These are phyloP conservation scores for Leptopilina boulardi DNA, from an alignment of 1,140 invertebrate species.

Conservation along the genomic window DNA sequence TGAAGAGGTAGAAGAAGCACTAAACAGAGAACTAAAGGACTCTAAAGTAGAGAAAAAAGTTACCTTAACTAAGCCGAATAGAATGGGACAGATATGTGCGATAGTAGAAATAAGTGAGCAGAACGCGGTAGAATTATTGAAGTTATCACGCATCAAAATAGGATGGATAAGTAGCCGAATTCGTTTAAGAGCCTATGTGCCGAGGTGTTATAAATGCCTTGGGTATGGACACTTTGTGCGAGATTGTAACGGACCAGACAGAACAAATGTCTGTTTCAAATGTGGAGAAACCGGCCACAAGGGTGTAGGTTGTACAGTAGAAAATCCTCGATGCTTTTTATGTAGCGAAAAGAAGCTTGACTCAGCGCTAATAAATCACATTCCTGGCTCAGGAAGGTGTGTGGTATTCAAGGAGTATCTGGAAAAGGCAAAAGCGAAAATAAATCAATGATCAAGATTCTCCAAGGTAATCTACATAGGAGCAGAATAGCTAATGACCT, in stretches of 20 bases:
- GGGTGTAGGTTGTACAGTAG: neutral
- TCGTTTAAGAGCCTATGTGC: neutral
- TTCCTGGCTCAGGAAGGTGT: neutral
- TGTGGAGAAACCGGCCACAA: neutral
- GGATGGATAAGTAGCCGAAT: neutral
- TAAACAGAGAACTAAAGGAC: neutral
- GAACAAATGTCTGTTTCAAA: neutral
- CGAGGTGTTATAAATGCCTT: neutral
- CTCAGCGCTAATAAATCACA: neutral
- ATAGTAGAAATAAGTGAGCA: too few species aligned
- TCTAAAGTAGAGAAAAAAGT: neutral
- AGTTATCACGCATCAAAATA: neutral
- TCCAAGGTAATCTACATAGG: neutral
- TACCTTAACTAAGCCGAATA: neutral
- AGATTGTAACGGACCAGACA: neutral
- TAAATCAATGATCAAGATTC: neutral
- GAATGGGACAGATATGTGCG: neutral
- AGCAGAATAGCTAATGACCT: slow-evolving; percentile 15
- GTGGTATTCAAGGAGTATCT: neutral
- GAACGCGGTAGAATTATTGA: too few species aligned
- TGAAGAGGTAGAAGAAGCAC: neutral
- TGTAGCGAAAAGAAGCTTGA: neutral
- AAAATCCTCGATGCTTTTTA: neutral
- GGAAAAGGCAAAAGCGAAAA: neutral
- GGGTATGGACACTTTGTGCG: neutral